Conservation (phyloP, 2,113 vertebrate species). For the Engraulis encrasicolus region DNA sequence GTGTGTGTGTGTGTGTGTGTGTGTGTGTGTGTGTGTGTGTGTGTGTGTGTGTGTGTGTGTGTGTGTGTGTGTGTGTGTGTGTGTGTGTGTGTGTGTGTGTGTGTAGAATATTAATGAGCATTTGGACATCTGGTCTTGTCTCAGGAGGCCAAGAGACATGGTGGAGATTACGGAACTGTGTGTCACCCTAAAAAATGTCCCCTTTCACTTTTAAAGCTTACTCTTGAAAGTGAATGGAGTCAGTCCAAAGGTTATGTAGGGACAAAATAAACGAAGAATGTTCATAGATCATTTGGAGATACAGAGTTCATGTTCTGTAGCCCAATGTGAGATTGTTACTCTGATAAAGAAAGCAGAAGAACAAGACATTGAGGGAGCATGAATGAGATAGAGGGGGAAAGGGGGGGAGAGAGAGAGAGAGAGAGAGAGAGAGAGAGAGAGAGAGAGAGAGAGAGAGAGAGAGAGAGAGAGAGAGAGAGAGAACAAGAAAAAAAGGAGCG, state of each 20-base stretch:
- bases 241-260: background rate
- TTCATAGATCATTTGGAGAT: background rate
- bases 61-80: constrained; percentile 39
- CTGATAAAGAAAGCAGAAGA: background rate
- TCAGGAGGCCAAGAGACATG: constrained; percentile 9
- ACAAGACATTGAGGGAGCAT: background rate
- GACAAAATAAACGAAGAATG: background rate
- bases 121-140: constrained; percentile 45
- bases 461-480: background rate
- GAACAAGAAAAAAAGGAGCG: background rate
- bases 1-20: too few species aligned
- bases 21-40: background rate
- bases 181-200: background rate
- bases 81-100: constrained; percentile 31
- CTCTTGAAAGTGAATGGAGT: background rate
- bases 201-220: constrained; percentile 10
- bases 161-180: constrained; percentile 22
- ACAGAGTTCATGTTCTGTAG: background rate
- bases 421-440: background rate
- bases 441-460: background rate
- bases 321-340: background rate
- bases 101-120: constrained; percentile 27
- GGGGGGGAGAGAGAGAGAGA: background rate
- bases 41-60: constrained; percentile 31
- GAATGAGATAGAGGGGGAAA: background rate